phyloP scores from a whole-genome alignment of 2,113 vertebrate species.

The Eulacestoma nigropectus region DNA sequence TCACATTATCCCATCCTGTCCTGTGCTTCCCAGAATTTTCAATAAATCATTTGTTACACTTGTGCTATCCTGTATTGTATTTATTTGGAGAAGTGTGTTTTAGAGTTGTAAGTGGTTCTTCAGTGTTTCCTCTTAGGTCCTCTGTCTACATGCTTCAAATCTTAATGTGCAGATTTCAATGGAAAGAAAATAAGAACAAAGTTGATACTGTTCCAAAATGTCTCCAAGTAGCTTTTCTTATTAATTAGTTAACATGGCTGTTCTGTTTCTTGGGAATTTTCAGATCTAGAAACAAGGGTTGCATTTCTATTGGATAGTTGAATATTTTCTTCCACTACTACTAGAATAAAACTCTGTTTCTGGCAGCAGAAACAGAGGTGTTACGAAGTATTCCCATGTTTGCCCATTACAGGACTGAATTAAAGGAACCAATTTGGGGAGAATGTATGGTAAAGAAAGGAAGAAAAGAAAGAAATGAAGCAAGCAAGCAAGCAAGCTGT shows the following conservation, averaged over 20 bases:
- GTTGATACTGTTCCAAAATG: slow-evolving; percentile 7
- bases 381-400: background rate
- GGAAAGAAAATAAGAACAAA: slow-evolving; percentile 11
- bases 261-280: background rate
- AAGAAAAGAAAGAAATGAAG: background rate
- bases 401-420: background rate
- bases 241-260: background rate
- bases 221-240: background rate
- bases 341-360: background rate
- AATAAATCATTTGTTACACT: slow-evolving; percentile 14
- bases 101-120: background rate
- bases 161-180: slow-evolving; percentile 27
- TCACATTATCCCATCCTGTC: slow-evolving; percentile 2
- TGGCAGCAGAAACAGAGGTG: background rate
- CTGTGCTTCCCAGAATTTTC: slow-evolving; percentile 13
- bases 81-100: slow-evolving; percentile 5
- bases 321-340: background rate
- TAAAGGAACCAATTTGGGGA: background rate
- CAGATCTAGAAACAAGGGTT: background rate
- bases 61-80: background rate
- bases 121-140: background rate
- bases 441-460: background rate
- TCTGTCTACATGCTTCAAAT: slow-evolving; percentile 15
- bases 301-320: background rate
- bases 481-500: background rate